phyloP scores from a whole-genome alignment of 64 coral and sea anemone genomes.

The Montipora foliosa region DNA sequence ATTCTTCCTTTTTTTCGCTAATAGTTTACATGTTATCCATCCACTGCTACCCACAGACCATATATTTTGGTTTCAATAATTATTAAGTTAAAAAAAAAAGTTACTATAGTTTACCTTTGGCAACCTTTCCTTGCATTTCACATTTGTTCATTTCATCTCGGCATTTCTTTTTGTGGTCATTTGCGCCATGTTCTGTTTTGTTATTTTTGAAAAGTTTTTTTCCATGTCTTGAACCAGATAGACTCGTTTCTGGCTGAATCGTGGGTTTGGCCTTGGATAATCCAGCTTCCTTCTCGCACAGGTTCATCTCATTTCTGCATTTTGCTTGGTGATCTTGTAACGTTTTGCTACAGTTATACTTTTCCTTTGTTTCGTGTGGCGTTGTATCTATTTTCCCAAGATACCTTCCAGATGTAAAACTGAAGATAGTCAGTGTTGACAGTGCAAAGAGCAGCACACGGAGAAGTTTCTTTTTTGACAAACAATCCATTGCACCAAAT shows the following conservation, averaged over 20 bases:
- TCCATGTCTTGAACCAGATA: too few relatives aligned
- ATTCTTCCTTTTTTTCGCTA: too few relatives aligned
- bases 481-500: not conserved
- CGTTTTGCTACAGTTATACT: not conserved
- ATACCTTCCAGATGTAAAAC: not conserved
- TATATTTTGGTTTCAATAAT: too few relatives aligned
- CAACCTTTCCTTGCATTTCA: too few relatives aligned
- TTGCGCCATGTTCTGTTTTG: too few relatives aligned
- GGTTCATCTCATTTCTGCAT: not conserved
- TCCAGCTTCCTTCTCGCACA: not conserved
- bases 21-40: too few relatives aligned
- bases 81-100: too few relatives aligned
- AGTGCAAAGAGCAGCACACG: not conserved
- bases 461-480: not conserved
- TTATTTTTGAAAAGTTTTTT: too few relatives aligned
- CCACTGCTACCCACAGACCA: too few relatives aligned
- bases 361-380: not conserved
- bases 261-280: not conserved
- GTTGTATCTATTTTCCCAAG: not conserved
- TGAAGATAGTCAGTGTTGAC: not conserved
- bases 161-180: too few relatives aligned
- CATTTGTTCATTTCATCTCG: too few relatives aligned
- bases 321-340: not conserved
- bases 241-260: not conserved
- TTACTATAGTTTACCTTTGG: too few relatives aligned